Percentiles rank a stretch among this genome's conserved stretches.
phyloP scores from a whole-genome alignment of 2,113 vertebrate species.

The Strigops habroptila region DNA sequence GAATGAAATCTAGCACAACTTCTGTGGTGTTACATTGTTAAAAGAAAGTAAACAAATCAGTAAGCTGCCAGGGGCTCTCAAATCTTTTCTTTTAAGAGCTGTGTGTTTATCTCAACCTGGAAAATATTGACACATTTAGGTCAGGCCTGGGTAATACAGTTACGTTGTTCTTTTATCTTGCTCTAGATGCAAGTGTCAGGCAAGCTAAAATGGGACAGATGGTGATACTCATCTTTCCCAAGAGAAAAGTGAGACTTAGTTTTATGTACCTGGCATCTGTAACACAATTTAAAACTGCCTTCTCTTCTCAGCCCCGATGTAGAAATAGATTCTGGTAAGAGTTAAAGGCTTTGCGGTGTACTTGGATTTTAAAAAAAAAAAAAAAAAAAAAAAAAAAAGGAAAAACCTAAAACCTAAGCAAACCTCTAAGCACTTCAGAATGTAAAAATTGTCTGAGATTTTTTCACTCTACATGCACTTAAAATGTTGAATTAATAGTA shows the following conservation, averaged over 20 bases:
- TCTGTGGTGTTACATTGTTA: background rate
- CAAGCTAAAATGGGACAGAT: background rate
- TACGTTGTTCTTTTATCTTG: conserved; percentile 21
- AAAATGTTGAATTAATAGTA: background rate
- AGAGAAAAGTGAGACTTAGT: background rate
- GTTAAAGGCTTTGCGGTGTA: background rate
- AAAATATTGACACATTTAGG: conserved; percentile 33
- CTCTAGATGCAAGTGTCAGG: background rate
- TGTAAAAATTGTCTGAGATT: background rate
- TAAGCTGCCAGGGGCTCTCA: conserved; percentile 2
- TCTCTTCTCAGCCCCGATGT: background rate
- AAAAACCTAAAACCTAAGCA: background rate
- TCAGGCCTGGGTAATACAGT: conserved; percentile 8
- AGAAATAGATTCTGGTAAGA: background rate
- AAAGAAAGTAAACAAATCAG: conserved; percentile 41
- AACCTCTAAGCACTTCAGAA: background rate
- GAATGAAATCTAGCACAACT: background rate
- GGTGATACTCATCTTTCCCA: background rate
- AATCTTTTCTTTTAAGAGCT: background rate
- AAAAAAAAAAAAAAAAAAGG: background rate
- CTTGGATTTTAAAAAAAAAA: background rate
- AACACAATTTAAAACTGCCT: background rate
- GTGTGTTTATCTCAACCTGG: conserved; percentile 6
- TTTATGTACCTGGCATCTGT: background rate
- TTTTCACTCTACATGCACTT: background rate